Base-by-base conservation (phyloP, 2,888 invertebrate genomes). In the Pristionchus maxplancki region DNA sequence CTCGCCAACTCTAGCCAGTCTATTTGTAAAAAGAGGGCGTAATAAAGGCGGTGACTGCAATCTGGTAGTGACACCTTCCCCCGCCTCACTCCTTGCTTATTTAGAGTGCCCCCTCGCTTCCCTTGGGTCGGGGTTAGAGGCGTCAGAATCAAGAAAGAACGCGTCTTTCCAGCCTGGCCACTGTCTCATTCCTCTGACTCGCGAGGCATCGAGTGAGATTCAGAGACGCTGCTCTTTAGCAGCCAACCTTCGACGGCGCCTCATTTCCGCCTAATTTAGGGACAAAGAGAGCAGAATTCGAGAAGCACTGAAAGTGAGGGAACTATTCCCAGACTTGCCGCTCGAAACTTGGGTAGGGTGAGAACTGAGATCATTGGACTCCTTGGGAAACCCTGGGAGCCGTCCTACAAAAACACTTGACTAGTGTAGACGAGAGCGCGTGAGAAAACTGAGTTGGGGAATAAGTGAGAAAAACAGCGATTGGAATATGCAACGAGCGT, bases 11-110 rank as follows among this genome's bases (percentile, higher is more conserved):
- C 71, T 71, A 15, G 8, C 34, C 64, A 64, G 64, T 64, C 64
- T 64, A 64, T 64, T 31, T 24, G 28, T 13, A 17, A 17, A 71
- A 37, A 17, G 34, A 71, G 37, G 71, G 71, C 71, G 71, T 34
- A 71, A 71, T 71, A 71, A 58, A 58, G 50, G 37, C 37, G 3
- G 34, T 37, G 28, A 28, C 62, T n/a, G 34, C 71, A 64, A 34
- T 37, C 71, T 71, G 71, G 37, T 24, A 37, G 37, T 71, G 71
- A 71, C 71, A 71, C 34, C 37, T 71, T 34, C 71, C 31, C 24
- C 37, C 11, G 67, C 34, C 15, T 67, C 67, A 34, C 34, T 67
- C 28, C 71, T 71, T 71, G 71, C 71, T 71, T 71, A 71, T 71
- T 71, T 71, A 37, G 37, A 71, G 37, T 71, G 71, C 71, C 37